These are phyloP conservation scores for Apodemia duryi DNA, from an alignment of 2,888 invertebrate genomes.

Conservation along the genomic window DNA sequence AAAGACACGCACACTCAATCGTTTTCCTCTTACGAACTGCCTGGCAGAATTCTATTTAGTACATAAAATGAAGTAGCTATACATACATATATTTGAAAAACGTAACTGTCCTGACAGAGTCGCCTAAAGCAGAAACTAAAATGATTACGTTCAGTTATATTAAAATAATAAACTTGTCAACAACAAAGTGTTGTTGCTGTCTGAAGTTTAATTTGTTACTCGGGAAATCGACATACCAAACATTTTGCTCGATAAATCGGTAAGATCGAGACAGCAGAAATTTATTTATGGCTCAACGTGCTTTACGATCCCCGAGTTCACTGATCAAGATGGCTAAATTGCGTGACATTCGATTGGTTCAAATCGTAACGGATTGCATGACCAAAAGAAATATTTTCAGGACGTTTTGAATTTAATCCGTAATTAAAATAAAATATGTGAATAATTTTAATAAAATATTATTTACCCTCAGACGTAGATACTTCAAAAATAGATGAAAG, in stretches of 20 bases:
- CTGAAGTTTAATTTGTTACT: slow-evolving; percentile 3
- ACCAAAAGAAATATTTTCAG: not conserved
- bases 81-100: too few relatives aligned
- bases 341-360: slow-evolving; percentile 3
- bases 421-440: not conserved
- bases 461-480: too few relatives aligned
- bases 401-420: not conserved
- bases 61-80: too few relatives aligned
- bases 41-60: too few relatives aligned
- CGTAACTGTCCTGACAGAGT: too few relatives aligned
- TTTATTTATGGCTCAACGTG: slow-evolving; percentile 10
- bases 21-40: too few relatives aligned
- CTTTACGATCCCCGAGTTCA: slow-evolving; percentile 8
- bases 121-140: not conserved
- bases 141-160: not conserved
- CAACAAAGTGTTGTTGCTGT: not conserved
- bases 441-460: too few relatives aligned
- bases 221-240: not conserved
- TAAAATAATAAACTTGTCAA: not conserved
- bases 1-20: too few relatives aligned
- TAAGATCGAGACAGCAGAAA: not conserved
- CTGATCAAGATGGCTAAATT: slow-evolving; percentile 8
- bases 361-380: not conserved
- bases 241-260: slow-evolving; percentile 11
- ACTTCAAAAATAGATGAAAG: too few relatives aligned